Base-by-base conservation (phyloP, 2,888 invertebrate species). In the Lamellibrachia satsuma region DNA sequence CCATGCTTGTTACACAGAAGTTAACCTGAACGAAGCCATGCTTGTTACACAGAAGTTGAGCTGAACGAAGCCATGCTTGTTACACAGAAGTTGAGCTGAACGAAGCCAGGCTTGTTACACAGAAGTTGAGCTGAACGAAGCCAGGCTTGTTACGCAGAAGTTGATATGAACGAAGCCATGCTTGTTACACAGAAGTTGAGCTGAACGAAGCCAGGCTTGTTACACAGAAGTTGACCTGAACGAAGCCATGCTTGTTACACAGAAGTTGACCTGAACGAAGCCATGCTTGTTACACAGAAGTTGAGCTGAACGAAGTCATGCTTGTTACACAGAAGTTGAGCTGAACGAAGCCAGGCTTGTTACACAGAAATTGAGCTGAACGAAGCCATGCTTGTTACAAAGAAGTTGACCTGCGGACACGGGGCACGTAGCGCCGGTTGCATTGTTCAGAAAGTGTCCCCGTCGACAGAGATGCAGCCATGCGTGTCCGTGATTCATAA, bases 401-500 rank as follows among this genome's bases (percentile, higher is more conserved):
- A n/a, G n/a, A n/a, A n/a, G n/a, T n/a, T n/a, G n/a, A n/a, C n/a
- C n/a, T n/a, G 75, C 22, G 75, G 75, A 75, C 75, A 75, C 75
- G 75, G 6, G 75, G 22, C 75, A 55, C 9, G 55, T 9, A 55
- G 55, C 2, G 55, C 75, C 22, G 75, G 6, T 15, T 15, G 6
- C 75, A n/a, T 75, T 22, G 75, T 75, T 75, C 75, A 75, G 39
- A 75, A 15, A 75, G 22, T 75, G 15, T 75, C 22, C 15, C n/a
- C n/a, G 75, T 75, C 75, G 15, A 75, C 15, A 75, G 15, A 22
- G 75, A 22, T 6, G 0, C 75, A 75, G 75, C 75, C 75, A 75
- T 22, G 75, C 75, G 75, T 75, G 75, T 75, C 75, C 75, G n/a
- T 75, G 75, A 75, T n/a, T 75, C 75, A 75, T 75, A 75, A 75